These are phyloP conservation scores for Aphelinus certus DNA, from an alignment of 1,140 invertebrate species.

Conservation along the genomic window DNA sequence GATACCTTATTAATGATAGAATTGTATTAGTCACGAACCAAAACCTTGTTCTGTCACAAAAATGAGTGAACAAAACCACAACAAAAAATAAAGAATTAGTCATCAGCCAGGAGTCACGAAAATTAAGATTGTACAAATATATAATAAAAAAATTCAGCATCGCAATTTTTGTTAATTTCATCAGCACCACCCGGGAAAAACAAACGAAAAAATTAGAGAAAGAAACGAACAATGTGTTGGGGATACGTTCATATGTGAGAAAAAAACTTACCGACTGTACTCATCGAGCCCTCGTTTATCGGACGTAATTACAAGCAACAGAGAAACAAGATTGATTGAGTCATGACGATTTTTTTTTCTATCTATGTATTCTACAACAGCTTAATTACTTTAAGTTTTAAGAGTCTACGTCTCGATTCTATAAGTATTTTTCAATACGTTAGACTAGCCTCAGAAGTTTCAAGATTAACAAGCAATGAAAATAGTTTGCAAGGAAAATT, in stretches of 20 bases:
- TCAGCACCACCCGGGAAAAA: constrained; percentile 7
- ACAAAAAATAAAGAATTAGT: constrained; percentile 12
- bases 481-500: constrained; percentile 15
- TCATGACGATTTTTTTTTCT: constrained; percentile 21
- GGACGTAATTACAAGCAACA: constrained; percentile 59
- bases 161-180: constrained; percentile 19
- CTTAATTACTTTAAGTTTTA: constrained; percentile 5
- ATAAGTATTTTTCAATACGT: not conserved
- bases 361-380: constrained; percentile 10
- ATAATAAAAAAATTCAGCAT: constrained; percentile 3
- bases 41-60: constrained; percentile 9
- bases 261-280: constrained; percentile 57
- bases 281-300: constrained; percentile 58
- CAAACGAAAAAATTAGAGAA: constrained; percentile 22
- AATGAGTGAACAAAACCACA: not conserved
- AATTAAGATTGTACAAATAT: not conserved
- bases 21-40: constrained; percentile 20
- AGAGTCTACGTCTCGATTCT: not conserved
- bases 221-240: constrained; percentile 22
- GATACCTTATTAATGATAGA: no score
- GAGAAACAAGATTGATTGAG: constrained; percentile 54
- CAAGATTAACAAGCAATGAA: not conserved
- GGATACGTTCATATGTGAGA: constrained; percentile 51
- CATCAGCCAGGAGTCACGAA: not conserved
- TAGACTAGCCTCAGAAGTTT: constrained; percentile 8